These are phyloP conservation scores for Macrobrachium rosenbergii DNA, from an alignment of 1,140 invertebrate genomes.

Conservation along the genomic window DNA sequence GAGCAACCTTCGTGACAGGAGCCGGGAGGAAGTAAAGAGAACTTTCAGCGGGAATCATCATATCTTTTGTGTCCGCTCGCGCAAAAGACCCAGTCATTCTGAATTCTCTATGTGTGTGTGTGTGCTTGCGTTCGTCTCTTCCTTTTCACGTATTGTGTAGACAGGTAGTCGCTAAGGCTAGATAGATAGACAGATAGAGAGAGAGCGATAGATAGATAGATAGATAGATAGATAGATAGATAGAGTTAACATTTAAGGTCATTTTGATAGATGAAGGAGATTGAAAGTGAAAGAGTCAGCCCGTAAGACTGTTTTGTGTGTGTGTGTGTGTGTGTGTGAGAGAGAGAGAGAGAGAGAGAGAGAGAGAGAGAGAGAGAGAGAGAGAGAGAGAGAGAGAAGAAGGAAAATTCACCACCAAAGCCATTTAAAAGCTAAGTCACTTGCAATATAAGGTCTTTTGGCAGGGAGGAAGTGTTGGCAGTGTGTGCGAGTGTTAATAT, in stretches of 20 bases:
- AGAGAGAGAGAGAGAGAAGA: no score
- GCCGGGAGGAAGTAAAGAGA: no score
- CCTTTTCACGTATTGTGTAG: neutral
- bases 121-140: neutral
- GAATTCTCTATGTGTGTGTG: no score
- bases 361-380: neutral
- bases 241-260: neutral
- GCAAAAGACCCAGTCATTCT: no score
- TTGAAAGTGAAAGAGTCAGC: neutral
- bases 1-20: no score
- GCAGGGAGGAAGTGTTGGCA: neutral
- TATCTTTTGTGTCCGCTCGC: no score
- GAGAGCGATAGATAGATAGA: neutral
- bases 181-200: neutral
- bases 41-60: no score
- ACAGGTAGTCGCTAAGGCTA: neutral
- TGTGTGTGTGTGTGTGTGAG: neutral
- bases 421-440: no score
- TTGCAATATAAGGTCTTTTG: no score
- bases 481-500: slow-evolving; percentile 40
- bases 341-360: neutral
- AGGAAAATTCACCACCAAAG: neutral
- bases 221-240: neutral
- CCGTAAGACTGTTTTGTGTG: no score
- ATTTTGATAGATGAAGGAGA: neutral